These are phyloP conservation scores for Platichthys stellatus DNA, from an alignment of 2,113 vertebrate species.

Conservation along the genomic window DNA sequence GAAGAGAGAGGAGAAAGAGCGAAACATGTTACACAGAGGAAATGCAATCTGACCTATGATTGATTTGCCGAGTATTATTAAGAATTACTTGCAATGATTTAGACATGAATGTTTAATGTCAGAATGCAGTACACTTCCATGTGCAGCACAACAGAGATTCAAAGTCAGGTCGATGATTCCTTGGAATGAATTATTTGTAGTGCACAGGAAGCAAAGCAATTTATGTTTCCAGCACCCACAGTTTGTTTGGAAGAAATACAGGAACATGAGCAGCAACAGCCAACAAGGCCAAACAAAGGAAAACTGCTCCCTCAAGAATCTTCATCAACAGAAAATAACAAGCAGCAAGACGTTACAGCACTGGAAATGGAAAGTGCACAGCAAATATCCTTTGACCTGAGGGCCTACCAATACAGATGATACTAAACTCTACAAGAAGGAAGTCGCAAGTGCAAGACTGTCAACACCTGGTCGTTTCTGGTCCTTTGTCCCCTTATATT, in stretches of 20 bases:
- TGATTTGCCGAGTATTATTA: background rate
- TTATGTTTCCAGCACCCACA: conserved; percentile 25
- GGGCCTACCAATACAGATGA: background rate
- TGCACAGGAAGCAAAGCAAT: conserved; percentile 26
- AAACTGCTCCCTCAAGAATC: conserved; percentile 8
- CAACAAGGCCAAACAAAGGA: conserved; percentile 14
- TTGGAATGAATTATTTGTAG: background rate
- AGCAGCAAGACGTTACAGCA: background rate
- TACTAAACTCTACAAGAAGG: background rate
- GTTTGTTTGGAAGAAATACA: conserved; percentile 37
- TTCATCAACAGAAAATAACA: background rate
- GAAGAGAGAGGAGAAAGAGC: conserved; percentile 46
- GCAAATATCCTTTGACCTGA: background rate
- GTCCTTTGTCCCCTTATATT: background rate
- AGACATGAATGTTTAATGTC: background rate
- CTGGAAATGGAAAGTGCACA: background rate
- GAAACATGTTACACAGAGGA: conserved; percentile 9
- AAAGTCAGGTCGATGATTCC: background rate
- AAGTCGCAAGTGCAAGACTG: background rate
- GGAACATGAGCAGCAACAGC: conserved; percentile 16
- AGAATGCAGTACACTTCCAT: conserved; percentile 6
- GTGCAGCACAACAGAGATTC: background rate
- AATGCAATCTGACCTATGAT: background rate
- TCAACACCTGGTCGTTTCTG: background rate
- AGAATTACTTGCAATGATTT: background rate